phyloP scores from a whole-genome alignment of 2,888 invertebrate genomes.

The Trimorus sp. region DNA sequence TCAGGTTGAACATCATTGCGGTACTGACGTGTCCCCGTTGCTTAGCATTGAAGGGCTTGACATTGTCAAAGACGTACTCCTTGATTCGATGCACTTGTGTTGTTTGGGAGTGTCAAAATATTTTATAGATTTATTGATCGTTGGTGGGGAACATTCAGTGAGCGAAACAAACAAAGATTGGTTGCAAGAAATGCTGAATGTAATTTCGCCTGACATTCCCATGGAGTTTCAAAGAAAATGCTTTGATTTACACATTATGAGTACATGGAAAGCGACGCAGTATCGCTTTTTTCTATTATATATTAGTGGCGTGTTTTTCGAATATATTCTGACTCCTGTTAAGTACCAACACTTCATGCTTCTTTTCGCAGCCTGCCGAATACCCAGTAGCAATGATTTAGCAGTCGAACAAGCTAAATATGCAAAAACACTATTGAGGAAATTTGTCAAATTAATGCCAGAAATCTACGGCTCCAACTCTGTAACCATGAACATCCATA shows the following conservation, averaged over 20 bases:
- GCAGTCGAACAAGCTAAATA: too few relatives aligned
- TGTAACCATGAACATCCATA: slow-evolving; percentile 56
- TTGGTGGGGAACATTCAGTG: too few relatives aligned
- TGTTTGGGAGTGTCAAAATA: not conserved
- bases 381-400: too few relatives aligned
- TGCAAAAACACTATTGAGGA: slow-evolving; percentile 40
- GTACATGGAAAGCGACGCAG: slow-evolving; percentile 8
- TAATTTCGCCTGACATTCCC: slow-evolving; percentile 1
- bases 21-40: slow-evolving; percentile 11
- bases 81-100: slow-evolving; percentile 21
- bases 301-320: not conserved
- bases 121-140: too few relatives aligned
- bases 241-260: slow-evolving; percentile 6
- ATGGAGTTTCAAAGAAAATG: slow-evolving; percentile 25
- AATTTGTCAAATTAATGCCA: slow-evolving; percentile 49
- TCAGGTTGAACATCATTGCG: slow-evolving; percentile 23
- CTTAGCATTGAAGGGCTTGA: slow-evolving; percentile 7
- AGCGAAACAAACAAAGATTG: not conserved
- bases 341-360: slow-evolving; percentile 54
- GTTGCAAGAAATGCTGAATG: not conserved
- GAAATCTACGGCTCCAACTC: slow-evolving; percentile 56
- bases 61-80: slow-evolving; percentile 6
- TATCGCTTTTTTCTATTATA: slow-evolving; percentile 5
- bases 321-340: slow-evolving; percentile 1
- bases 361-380: slow-evolving; percentile 53